Evolutionary conservation across 2,888 invertebrate species (phyloP).

Genomic region (Harpalus rufipes): DNA sequence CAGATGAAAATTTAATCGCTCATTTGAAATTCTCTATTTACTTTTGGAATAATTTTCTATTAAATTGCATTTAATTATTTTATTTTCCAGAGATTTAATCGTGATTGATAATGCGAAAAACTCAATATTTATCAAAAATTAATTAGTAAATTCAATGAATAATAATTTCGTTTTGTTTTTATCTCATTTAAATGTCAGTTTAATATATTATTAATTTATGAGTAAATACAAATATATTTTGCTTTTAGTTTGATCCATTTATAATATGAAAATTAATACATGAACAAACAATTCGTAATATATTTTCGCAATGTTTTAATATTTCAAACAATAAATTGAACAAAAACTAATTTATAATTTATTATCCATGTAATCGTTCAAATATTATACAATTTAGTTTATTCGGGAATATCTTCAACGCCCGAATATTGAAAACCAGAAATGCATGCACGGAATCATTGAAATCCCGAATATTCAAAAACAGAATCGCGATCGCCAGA

Average conservation of each 20-base stretch:
- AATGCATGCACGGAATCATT: too few relatives aligned
- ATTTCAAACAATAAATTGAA: background rate
- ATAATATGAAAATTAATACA: slow-evolving; percentile 5
- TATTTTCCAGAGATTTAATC: slow-evolving; percentile 12
- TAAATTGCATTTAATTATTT: slow-evolving; percentile 44
- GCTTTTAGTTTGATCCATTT: slow-evolving; percentile 26
- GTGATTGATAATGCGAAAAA: slow-evolving; percentile 40
- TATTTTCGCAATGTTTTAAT: background rate
- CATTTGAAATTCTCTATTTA: slow-evolving; percentile 54
- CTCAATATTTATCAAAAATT: slow-evolving; percentile 27
- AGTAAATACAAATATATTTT: background rate
- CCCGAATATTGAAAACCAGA: too few relatives aligned
- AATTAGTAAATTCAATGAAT: slow-evolving; percentile 43
- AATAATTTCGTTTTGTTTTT: slow-evolving; percentile 24
- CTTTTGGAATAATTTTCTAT: slow-evolving; percentile 21
- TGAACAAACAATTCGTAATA: background rate
- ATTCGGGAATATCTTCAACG: too few relatives aligned
- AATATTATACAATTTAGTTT: too few relatives aligned
- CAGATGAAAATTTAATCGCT: slow-evolving; percentile 55
- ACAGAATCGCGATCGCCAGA: too few relatives aligned
- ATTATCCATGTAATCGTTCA: too few relatives aligned
- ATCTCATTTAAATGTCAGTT: background rate
- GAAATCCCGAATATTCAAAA: too few relatives aligned
- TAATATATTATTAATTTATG: slow-evolving; percentile 23
- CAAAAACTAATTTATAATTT: too few relatives aligned